phyloP scores from a whole-genome alignment of 2,797 vertebrate species.

The Ptychadena robeensis region DNA sequence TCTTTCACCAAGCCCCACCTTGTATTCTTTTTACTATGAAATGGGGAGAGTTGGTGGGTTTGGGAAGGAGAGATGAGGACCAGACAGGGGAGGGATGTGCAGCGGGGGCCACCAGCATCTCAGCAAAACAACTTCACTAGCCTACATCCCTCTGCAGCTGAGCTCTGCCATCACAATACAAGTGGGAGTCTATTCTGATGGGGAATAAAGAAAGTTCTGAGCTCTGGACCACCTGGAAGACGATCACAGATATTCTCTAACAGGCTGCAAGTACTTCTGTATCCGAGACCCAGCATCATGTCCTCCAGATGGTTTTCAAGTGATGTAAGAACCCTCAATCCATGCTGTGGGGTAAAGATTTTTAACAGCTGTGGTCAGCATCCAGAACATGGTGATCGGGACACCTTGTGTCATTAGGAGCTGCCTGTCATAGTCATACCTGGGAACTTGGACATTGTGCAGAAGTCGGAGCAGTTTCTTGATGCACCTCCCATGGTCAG shows the following conservation, averaged over 20 bases:
- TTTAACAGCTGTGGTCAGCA: neutral
- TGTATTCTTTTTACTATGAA: conserved; percentile 53
- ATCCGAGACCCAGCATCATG: neutral
- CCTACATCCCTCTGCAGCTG: conserved; percentile 32
- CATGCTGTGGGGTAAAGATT: conserved; percentile 15
- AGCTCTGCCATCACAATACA: neutral
- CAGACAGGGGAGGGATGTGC: conserved; percentile 41
- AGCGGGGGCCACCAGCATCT: conserved; percentile 35
- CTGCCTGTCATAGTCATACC: conserved; percentile 4
- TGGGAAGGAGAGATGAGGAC: conserved; percentile 55
- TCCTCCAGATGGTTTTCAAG: neutral
- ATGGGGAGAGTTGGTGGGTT: conserved; percentile 55
- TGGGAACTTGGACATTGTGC: conserved; percentile 11
- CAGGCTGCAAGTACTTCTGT: conserved; percentile 26
- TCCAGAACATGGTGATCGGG: conserved; percentile 1
- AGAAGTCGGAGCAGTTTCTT: conserved; percentile 12
- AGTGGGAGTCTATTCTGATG: conserved; percentile 11
- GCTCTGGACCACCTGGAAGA: conserved; percentile 1
- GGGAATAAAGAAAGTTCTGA: conserved; percentile 45
- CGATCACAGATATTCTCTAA: neutral
- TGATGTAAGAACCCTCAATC: neutral
- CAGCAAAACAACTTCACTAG: neutral
- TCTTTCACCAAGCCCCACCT: conserved; percentile 15
- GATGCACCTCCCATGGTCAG: conserved; percentile 20
- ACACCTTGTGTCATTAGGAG: neutral